Percentiles rank a stretch among this genome's conserved stretches.
Conservation (phyloP, 2,797 vertebrate species). For the Neoniphon sammara region DNA sequence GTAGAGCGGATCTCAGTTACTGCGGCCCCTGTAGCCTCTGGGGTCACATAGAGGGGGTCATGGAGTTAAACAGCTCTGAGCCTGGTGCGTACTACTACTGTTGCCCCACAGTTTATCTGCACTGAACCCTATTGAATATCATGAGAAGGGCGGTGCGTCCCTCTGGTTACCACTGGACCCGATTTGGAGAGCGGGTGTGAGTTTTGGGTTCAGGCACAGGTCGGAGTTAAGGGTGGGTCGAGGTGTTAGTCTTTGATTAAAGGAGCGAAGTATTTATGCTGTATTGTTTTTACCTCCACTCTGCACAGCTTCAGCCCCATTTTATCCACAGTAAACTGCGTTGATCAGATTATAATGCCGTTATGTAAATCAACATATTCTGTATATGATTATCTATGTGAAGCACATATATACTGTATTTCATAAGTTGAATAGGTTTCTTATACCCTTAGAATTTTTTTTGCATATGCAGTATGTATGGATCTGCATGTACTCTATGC, state of each 20-base stretch:
- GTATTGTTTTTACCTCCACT: background rate
- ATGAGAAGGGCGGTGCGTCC: conserved; percentile 16
- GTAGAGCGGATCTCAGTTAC: conserved; percentile 33
- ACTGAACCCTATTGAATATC: conserved; percentile 55
- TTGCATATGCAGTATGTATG: too few species aligned
- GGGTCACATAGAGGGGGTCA: conserved; percentile 63
- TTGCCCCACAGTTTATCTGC: conserved; percentile 50
- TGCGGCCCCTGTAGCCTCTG: conserved; percentile 38
- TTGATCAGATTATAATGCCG: background rate
- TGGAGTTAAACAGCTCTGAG: conserved; percentile 54
- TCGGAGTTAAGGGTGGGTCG: conserved; percentile 44
- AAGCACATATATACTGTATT: too few species aligned
- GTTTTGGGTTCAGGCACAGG: conserved; percentile 55
- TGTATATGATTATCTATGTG: too few species aligned
- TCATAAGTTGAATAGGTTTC: too few species aligned
- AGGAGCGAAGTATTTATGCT: conserved; percentile 23
- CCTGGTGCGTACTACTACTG: conserved; percentile 38
- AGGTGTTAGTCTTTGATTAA: conserved; percentile 36
- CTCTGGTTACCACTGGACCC: conserved; percentile 44
- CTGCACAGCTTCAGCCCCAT: conserved; percentile 16
- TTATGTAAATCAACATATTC: too few species aligned
- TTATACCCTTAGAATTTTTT: too few species aligned
- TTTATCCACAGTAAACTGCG: conserved; percentile 31
- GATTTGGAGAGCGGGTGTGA: conserved; percentile 23
- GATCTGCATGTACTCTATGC: too few species aligned